Evolutionary conservation across 2,113 vertebrate genomes (phyloP).

Genomic region (Tenrec ecaudatus): DNA sequence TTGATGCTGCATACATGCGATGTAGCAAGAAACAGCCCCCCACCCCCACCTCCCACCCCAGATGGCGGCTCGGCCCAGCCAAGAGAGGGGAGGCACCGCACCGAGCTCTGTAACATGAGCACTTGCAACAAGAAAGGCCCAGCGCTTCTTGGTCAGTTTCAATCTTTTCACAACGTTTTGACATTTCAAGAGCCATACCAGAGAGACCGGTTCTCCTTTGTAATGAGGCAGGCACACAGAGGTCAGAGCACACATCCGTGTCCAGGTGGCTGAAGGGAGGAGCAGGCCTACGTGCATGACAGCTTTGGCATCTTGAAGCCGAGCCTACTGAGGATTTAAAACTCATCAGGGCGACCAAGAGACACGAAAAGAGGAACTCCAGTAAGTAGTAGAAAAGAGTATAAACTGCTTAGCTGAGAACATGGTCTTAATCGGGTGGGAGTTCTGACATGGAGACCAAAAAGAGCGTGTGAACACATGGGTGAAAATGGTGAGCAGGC

Average conservation of each 20-base stretch:
- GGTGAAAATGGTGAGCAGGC: not conserved
- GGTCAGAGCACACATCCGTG: not conserved
- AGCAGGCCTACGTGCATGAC: not conserved
- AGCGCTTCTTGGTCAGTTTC: not conserved
- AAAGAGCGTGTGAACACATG: not conserved
- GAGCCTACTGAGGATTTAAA: too few species aligned
- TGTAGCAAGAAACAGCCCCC: not conserved
- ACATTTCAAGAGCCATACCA: not conserved
- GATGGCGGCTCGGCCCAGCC: not conserved
- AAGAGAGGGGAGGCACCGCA: too few species aligned
- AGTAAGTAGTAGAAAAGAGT: not conserved
- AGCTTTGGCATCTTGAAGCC: not conserved
- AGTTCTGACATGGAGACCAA: not conserved
- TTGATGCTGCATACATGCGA: rapidly evolving
- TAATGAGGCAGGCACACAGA: not conserved
- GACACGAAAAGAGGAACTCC: not conserved
- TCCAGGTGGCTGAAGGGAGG: not conserved
- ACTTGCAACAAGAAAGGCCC: not conserved
- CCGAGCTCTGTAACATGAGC: not conserved
- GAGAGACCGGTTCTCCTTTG: not conserved
- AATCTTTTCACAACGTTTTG: too few species aligned
- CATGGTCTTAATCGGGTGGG: not conserved
- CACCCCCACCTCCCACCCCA: too few species aligned
- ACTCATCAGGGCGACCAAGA: not conserved
- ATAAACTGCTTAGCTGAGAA: not conserved